A percentile compares a stretch with the other conserved stretches of the same genome.
Evolutionary conservation across 1,140 invertebrate species (phyloP).

Genomic region (Ceratina japonica): DNA sequence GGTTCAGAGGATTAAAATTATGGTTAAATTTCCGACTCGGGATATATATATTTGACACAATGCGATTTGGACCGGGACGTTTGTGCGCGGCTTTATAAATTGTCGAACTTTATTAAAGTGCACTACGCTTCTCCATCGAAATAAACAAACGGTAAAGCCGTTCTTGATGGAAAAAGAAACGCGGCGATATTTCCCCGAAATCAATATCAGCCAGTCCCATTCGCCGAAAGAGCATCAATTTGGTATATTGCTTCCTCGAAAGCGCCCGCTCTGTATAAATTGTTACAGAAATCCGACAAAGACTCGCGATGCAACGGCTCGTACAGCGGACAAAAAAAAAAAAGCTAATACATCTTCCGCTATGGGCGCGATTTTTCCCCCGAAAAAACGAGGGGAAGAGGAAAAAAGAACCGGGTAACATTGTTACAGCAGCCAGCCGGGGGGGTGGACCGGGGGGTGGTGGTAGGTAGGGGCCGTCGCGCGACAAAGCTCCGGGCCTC

Average conservation of each 20-base stretch:
- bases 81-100: too few relatives aligned
- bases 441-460: too few relatives aligned
- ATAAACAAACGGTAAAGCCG: too few relatives aligned
- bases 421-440: not conserved
- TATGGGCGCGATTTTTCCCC: not conserved
- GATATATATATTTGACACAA: too few relatives aligned
- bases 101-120: too few relatives aligned
- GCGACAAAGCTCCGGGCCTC: not conserved
- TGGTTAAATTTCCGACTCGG: too few relatives aligned
- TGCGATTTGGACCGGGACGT: too few relatives aligned
- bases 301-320: not conserved
- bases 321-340: not conserved
- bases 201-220: not conserved
- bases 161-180: too few relatives aligned
- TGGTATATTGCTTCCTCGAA: not conserved
- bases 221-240: not conserved
- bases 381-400: not conserved
- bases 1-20: too few relatives aligned
- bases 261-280: not conserved
- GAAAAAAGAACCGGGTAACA: not conserved
- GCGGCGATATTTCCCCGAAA: not conserved
- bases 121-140: too few relatives aligned
- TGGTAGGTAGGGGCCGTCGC: too few relatives aligned
- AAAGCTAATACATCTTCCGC: not conserved
- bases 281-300: conserved; percentile 1